These are phyloP conservation scores for Microctonus hyperodae DNA, from an alignment of 2,888 invertebrate species.

Conservation along the genomic window DNA sequence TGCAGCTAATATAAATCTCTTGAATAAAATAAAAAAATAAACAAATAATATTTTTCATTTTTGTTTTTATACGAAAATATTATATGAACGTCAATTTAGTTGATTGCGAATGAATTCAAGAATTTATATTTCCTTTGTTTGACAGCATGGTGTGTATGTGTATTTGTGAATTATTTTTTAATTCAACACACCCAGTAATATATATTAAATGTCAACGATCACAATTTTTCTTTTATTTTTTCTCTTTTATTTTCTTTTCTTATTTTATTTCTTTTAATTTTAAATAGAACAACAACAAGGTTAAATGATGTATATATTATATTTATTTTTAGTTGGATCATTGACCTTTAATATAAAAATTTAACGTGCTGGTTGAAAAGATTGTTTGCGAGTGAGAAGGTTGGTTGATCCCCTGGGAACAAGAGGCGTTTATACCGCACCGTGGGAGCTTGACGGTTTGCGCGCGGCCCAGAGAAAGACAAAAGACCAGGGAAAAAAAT, in stretches of 20 bases:
- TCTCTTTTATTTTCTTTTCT: neutral
- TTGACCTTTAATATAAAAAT: conserved; percentile 20
- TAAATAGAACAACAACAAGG: conserved; percentile 1
- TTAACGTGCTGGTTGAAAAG: conserved; percentile 3
- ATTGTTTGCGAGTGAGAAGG: conserved; percentile 14
- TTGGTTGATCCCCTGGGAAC: conserved; percentile 23
- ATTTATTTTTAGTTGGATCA: conserved; percentile 11
- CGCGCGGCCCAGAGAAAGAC: conserved; percentile 12
- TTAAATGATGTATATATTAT: neutral
- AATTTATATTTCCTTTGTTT: conserved; percentile 2
- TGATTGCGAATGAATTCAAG: neutral
- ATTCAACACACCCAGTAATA: neutral
- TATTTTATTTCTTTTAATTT: neutral
- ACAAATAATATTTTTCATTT: neutral
- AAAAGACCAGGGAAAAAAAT: conserved; percentile 20
- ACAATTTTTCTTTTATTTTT: neutral
- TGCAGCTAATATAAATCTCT: neutral
- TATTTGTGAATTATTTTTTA: neutral
- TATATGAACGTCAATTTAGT: neutral
- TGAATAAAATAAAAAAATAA: neutral
- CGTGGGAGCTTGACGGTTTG: conserved; percentile 24
- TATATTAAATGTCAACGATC: neutral
- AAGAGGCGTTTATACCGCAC: conserved; percentile 22
- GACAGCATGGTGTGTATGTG: neutral
- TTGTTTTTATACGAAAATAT: neutral